Conservation (phyloP, 2,113 vertebrate species). For the human (Homo sapiens) region DNA sequence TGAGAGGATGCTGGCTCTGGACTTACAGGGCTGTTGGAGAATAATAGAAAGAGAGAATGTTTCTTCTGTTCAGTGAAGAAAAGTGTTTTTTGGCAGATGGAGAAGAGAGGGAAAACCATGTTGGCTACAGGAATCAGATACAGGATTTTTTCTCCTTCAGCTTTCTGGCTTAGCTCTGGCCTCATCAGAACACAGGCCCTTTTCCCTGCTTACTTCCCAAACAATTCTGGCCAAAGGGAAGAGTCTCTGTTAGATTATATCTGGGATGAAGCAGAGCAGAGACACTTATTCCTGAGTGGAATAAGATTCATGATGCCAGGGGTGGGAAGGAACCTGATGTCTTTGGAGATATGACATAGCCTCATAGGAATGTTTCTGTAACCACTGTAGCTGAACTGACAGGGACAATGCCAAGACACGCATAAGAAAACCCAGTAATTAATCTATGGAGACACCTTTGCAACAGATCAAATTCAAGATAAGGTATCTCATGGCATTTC, state of each 20-base stretch:
- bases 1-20: not conserved
- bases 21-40: not conserved
- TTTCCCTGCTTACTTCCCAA: constrained; percentile 14
- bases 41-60: not conserved
- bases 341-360: constrained; percentile 16
- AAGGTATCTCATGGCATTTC: constrained; percentile 72
- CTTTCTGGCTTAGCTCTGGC: not conserved
- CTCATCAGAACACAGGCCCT: not conserved
- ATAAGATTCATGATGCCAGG: not conserved
- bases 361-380: constrained; percentile 31
- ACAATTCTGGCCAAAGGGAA: constrained; percentile 5
- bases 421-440: constrained; percentile 75
- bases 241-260: not conserved
- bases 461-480: constrained; percentile 69
- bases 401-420: constrained; percentile 57
- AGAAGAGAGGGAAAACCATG: not conserved
- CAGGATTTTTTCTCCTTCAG: not conserved
- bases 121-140: not conserved
- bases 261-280: constrained; percentile 38
- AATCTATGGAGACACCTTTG: constrained; percentile 73
- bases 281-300: not conserved
- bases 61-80: not conserved
- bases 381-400: not conserved
- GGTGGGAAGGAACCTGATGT: not conserved
- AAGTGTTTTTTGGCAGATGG: not conserved